Evolutionary conservation across 2,888 invertebrate species (phyloP), one percentile per base, ranked within the genome.

Genomic region (Strigamia crassipes): DNA sequence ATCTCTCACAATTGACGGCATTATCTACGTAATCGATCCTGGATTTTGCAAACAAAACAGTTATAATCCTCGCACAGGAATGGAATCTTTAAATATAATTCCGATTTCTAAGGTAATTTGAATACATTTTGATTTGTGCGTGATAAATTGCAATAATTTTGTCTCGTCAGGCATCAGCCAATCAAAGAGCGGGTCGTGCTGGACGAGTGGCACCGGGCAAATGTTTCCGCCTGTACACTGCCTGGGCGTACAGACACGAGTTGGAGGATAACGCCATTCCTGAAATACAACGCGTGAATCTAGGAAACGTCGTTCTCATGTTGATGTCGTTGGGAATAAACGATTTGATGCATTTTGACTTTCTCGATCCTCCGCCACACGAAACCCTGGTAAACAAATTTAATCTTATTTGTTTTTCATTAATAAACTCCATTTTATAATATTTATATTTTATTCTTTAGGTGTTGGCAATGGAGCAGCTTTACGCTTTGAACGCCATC

Each of bases 1-100:
- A 0, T 99, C 99, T 1, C 90, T 99, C 42, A 99, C 99, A 0
- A 99, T 99, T 85, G 99, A 99, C 87, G 99, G 99, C 86, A 99
- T 99, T 84, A 93, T 96, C 83, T 99, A 97, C 89, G 99, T 99
- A 0, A 97, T 99, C 84, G 99, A 99, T 90, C 97, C 99, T n/a
- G 99, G 99, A 0, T 99, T 98, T 89, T 96, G 96, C 78, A 99
- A 99, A 88, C 98, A 99, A 89, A 99, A 99, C 87, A 97, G 97
- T 89, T 99, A 97, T 87, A 91, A 99, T 89, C 97, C 99, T 0
- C 91, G 96, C 85, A 97, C 97, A 0, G 99, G 99, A 31, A 99
- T 99, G 96, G 99, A 99, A 87, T 97, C 97, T 85, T 90, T 99
- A 83, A 95, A 97, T 90, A 97, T 99, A 4, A 97, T 97, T n/a